Evolutionary conservation across 1,140 invertebrate species (phyloP).

Genomic region (Phthorimaea operculella): DNA sequence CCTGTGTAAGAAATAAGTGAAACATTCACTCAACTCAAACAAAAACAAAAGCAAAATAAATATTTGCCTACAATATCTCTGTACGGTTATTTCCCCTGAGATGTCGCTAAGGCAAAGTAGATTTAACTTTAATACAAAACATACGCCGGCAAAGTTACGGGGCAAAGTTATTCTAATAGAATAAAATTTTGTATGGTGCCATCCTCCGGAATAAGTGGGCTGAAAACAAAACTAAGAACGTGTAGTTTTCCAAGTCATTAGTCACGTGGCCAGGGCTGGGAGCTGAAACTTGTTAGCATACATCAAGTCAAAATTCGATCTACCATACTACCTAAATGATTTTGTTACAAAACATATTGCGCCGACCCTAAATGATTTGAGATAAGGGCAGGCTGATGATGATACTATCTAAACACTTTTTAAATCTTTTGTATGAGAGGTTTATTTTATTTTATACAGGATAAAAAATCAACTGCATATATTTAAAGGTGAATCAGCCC

Average conservation of each 20-base stretch:
- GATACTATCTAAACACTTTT: too few species aligned
- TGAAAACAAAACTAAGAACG: slow-evolving; percentile 19
- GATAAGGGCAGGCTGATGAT: too few species aligned
- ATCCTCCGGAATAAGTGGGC: slow-evolving; percentile 16
- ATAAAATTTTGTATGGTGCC: slow-evolving; percentile 24
- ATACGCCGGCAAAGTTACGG: slow-evolving; percentile 12
- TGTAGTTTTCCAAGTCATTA: slow-evolving; percentile 46
- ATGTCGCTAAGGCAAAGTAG: slow-evolving; percentile 10
- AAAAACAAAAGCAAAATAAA: slow-evolving; percentile 13
- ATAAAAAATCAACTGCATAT: too few species aligned
- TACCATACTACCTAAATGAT: too few species aligned
- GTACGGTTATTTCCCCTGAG: slow-evolving; percentile 19
- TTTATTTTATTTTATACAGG: too few species aligned
- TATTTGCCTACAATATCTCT: slow-evolving; percentile 23
- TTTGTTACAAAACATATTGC: too few species aligned
- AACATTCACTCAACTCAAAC: not conserved
- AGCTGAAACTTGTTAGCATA: too few species aligned
- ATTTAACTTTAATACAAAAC: slow-evolving; percentile 24
- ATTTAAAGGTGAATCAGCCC: too few species aligned
- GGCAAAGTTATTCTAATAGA: slow-evolving; percentile 35
- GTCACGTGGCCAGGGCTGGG: slow-evolving; percentile 23
- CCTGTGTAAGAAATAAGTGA: not conserved
- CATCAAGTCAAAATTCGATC: too few species aligned
- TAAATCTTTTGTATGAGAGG: too few species aligned
- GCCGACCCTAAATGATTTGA: too few species aligned